phyloP scores from a whole-genome alignment of 2,113 vertebrate genomes.

The Syngnathus floridae region DNA sequence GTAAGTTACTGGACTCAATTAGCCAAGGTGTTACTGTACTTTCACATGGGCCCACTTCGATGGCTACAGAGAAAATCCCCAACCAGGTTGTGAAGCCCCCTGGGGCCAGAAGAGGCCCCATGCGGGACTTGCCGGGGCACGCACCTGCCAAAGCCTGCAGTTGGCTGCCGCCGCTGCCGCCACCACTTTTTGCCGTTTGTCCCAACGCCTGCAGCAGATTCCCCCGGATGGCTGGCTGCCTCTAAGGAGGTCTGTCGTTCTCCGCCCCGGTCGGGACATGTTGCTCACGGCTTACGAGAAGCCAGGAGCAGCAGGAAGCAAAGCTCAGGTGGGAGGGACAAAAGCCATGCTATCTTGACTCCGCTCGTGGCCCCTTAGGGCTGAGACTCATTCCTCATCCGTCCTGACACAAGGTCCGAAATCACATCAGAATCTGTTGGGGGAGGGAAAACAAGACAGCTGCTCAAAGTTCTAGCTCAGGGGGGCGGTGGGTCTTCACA shows the following conservation, averaged over 20 bases:
- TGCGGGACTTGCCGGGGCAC: constrained; percentile 58
- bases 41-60: constrained; percentile 48
- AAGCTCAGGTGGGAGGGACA: constrained; percentile 27
- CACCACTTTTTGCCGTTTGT: constrained; percentile 23
- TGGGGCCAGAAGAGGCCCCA: constrained; percentile 61
- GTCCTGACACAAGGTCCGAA: constrained; percentile 30
- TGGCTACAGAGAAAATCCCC: constrained; percentile 46
- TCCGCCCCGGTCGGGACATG: constrained; percentile 57
- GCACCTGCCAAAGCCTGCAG: constrained; percentile 67
- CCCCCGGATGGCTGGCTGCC: constrained; percentile 58
- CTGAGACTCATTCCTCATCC: constrained; percentile 58
- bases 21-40: constrained; percentile 25
- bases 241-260: constrained; percentile 59
- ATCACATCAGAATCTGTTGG: background rate
- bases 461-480: no score
- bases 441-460: no score
- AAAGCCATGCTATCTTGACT: constrained; percentile 39
- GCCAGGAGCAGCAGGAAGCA: constrained; percentile 34
- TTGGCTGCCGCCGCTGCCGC: constrained; percentile 45
- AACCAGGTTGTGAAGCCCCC: constrained; percentile 42
- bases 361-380: constrained; percentile 39
- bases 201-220: constrained; percentile 64
- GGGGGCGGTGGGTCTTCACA: background rate
- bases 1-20: no score
- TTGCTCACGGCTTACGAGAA: constrained; percentile 63